Percentiles rank a stretch among this genome's conserved stretches.
Evolutionary conservation across 2,888 invertebrate species (phyloP).

Genomic region (Leucoptera coffeella): DNA sequence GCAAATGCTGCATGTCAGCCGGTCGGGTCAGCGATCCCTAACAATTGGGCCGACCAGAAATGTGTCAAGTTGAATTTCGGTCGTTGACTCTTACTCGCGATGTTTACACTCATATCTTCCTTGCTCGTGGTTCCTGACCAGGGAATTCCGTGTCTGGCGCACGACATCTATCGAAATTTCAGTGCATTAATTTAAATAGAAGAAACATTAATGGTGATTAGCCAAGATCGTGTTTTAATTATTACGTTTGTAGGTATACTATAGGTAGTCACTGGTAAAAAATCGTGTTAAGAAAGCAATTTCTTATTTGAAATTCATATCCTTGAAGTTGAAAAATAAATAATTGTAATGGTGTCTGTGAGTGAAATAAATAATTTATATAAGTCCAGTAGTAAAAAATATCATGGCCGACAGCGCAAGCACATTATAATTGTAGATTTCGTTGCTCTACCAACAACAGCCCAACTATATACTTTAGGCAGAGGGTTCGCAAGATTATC

Average conservation of each 20-base stretch:
- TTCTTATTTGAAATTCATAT: slow-evolving; percentile 33
- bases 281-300: background rate
- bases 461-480: no score
- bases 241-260: no score
- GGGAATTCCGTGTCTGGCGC: no score
- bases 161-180: no score
- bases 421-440: slow-evolving; percentile 43
- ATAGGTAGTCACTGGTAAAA: no score
- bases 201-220: no score
- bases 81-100: slow-evolving; percentile 37
- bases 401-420: slow-evolving; percentile 27
- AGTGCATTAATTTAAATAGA: no score
- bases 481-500: no score
- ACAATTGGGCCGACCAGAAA: slow-evolving; percentile 45
- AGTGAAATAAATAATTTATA: slow-evolving; percentile 42
- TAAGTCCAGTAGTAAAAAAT: slow-evolving; percentile 34
- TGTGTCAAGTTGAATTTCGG: slow-evolving; percentile 50
- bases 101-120: no score
- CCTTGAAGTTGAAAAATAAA: slow-evolving; percentile 32
- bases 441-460: no score
- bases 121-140: no score
- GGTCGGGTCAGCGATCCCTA: slow-evolving; percentile 33
- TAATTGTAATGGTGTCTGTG: slow-evolving; percentile 41
- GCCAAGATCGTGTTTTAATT: no score
- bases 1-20: slow-evolving; percentile 16